phyloP scores from a whole-genome alignment of 2,797 vertebrate genomes.

The Crocodylus rhombifer region DNA sequence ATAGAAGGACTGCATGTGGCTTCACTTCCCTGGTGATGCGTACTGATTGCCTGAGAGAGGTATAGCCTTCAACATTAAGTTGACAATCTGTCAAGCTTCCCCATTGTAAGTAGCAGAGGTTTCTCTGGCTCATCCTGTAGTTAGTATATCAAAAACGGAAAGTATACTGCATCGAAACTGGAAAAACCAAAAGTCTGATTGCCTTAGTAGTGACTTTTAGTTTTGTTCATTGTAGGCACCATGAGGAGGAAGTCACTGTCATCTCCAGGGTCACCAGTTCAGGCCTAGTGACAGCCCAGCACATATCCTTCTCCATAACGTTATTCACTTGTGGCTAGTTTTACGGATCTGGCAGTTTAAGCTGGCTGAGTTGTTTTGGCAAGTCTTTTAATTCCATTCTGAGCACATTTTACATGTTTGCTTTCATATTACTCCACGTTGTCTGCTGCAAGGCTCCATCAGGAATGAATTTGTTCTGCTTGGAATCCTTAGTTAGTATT shows the following conservation, averaged over 20 bases:
- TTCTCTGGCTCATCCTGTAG: too few species aligned
- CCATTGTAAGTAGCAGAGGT: too few species aligned
- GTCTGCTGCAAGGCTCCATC: slow-evolving; percentile 25
- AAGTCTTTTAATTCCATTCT: slow-evolving; percentile 52
- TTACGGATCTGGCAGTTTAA: not conserved
- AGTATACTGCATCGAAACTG: too few species aligned
- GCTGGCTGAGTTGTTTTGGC: slow-evolving; percentile 1
- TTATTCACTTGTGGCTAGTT: not conserved
- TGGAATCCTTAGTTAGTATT: slow-evolving; percentile 59
- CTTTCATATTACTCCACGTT: slow-evolving; percentile 52
- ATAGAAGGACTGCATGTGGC: too few species aligned
- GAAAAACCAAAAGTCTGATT: too few species aligned
- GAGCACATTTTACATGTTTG: slow-evolving; percentile 58
- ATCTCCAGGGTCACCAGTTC: not conserved
- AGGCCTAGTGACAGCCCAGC: not conserved
- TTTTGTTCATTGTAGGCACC: too few species aligned
- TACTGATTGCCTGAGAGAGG: too few species aligned
- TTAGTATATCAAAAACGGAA: too few species aligned
- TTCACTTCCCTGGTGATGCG: too few species aligned
- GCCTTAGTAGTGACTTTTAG: too few species aligned
- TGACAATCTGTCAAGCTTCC: too few species aligned
- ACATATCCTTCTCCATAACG: not conserved
- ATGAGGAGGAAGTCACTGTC: not conserved
- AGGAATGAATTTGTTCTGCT: slow-evolving; percentile 66
- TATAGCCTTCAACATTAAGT: too few species aligned